Conservation (phyloP, 1,140 invertebrate genomes). For the Tribolium castaneum region DNA sequence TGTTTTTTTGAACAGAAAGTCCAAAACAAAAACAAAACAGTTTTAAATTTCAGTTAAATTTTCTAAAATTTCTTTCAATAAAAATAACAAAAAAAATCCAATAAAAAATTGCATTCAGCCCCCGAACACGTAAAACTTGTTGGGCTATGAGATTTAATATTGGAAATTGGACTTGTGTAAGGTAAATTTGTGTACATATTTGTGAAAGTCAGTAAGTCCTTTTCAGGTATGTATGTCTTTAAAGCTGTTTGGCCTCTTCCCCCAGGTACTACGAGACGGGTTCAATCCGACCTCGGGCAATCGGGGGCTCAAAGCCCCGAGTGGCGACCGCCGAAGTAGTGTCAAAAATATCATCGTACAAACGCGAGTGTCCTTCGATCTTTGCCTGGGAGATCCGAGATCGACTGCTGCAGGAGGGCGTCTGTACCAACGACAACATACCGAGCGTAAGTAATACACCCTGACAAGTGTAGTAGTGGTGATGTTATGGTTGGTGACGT, state of each 20-base stretch:
- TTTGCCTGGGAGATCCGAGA: constrained; percentile 99
- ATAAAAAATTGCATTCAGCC: no score
- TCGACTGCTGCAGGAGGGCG: constrained; percentile 92
- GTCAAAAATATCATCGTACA: constrained; percentile 94
- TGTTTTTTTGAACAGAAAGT: no score
- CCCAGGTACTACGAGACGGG: constrained; percentile 98
- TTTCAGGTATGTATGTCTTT: constrained; percentile 48
- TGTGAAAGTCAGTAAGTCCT: constrained; percentile 8
- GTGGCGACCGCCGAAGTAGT: constrained; percentile 97
- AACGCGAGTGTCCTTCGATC: constrained; percentile 96
- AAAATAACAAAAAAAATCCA: no score
- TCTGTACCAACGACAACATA: constrained; percentile 99
- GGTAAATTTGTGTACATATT: not conserved
- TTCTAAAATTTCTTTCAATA: no score
- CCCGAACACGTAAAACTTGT: no score
- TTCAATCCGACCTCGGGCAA: constrained; percentile 94
- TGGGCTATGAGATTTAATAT: no score
- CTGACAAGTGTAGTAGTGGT: constrained; percentile 37
- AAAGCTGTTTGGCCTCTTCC: constrained; percentile 39
- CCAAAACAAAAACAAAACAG: no score
- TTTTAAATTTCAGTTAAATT: no score
- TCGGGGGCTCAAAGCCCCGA: constrained; percentile 94
- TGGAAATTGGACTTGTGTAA: no score
- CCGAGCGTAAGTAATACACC: constrained; percentile 88
- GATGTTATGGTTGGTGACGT: constrained; percentile 34